Evolutionary conservation across 2,888 invertebrate species (phyloP).

Genomic region (Clivina fossor): DNA sequence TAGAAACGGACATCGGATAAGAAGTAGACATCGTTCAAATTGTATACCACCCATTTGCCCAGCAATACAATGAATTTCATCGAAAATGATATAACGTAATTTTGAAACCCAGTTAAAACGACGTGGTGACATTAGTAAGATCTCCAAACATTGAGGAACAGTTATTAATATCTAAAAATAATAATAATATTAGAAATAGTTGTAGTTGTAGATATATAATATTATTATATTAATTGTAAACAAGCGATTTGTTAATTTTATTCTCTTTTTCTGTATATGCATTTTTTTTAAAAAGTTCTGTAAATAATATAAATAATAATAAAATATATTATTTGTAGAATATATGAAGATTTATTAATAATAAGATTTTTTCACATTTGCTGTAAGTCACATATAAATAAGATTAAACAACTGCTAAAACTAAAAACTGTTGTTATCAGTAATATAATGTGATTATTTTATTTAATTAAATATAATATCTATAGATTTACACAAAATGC

Average conservation of each 20-base stretch:
- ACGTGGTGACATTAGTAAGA: slow-evolving; percentile 40
- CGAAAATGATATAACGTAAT: slow-evolving; percentile 40
- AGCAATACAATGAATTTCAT: slow-evolving; percentile 42
- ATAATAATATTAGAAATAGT: neutral
- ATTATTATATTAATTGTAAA: no score
- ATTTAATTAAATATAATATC: no score
- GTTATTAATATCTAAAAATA: slow-evolving; percentile 38
- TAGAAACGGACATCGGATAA: slow-evolving; percentile 42
- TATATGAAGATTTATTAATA: no score
- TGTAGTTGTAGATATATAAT: no score
- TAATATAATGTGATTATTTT: neutral
- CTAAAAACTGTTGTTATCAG: neutral
- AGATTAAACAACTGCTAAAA: neutral
- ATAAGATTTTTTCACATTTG: no score
- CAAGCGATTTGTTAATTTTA: no score
- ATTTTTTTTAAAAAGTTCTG: no score
- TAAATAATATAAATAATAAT: no score
- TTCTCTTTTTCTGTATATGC: no score
- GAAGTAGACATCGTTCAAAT: slow-evolving; percentile 39
- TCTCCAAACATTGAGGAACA: slow-evolving; percentile 41
- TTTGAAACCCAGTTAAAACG: slow-evolving; percentile 37
- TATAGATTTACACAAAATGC: no score
- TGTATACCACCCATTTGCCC: slow-evolving; percentile 37
- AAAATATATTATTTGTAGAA: no score
- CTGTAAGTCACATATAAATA: no score